phyloP scores from a whole-genome alignment of 2,113 vertebrate genomes.

The Coregonus clupeaformis region DNA sequence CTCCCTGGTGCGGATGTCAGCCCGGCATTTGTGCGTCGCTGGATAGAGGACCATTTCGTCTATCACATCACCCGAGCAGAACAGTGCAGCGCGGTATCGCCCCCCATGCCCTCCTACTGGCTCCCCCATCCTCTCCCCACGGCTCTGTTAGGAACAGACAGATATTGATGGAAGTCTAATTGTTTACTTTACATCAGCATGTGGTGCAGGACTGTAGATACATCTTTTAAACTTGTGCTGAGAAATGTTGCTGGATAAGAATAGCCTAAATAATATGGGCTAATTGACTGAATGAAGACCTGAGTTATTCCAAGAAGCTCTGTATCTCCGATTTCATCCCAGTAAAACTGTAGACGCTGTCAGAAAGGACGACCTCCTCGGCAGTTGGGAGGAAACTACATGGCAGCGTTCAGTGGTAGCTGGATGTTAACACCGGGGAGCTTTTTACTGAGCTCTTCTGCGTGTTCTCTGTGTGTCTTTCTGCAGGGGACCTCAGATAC shows the following conservation, averaged over 20 bases:
- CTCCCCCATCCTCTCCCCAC: too few species aligned
- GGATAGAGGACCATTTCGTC: not conserved
- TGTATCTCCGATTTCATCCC: too few species aligned
- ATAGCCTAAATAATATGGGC: not conserved
- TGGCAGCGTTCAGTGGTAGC: too few species aligned
- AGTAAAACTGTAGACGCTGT: not conserved
- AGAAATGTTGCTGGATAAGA: not conserved
- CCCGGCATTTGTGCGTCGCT: conserved; percentile 17
- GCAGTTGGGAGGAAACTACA: not conserved
- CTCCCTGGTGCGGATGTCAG: conserved; percentile 18
- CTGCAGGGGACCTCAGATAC: conserved; percentile 33
- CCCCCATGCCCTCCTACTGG: too few species aligned
- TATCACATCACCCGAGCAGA: not conserved
- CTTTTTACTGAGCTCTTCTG: too few species aligned
- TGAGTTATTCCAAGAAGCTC: too few species aligned
- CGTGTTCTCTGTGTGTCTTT: not conserved
- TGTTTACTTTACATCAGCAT: too few species aligned
- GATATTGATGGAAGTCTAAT: too few species aligned
- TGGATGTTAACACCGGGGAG: not conserved
- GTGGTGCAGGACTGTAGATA: not conserved
- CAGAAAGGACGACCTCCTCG: not conserved
- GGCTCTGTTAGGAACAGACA: too few species aligned
- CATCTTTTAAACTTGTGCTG: not conserved
- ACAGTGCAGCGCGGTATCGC: too few species aligned
- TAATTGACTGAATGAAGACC: not conserved